Conservation (phyloP, 2,888 invertebrate genomes). For the Xestia sexstrigata region DNA sequence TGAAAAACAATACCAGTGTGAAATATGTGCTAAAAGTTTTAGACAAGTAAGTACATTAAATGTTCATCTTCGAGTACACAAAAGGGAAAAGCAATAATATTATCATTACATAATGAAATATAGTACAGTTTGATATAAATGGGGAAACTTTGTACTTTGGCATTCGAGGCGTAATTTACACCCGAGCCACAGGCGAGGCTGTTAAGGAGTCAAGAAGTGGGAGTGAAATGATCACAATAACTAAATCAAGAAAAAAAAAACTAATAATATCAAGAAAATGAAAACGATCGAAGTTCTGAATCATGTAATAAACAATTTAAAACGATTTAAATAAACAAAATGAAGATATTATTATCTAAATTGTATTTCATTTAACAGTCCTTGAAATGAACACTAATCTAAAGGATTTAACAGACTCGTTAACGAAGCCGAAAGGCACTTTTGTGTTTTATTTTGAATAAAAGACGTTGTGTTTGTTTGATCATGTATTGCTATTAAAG, state of each 20-base stretch:
- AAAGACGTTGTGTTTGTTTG: neutral
- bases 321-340: neutral
- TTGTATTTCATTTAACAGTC: neutral
- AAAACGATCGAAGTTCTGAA: neutral
- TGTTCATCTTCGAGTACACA: slow-evolving; percentile 25
- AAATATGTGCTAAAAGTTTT: slow-evolving; percentile 31
- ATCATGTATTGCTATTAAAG: slow-evolving; percentile 27
- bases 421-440: too few relatives aligned
- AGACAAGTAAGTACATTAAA: slow-evolving; percentile 22
- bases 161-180: too few relatives aligned
- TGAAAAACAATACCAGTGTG: slow-evolving; percentile 32
- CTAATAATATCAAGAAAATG: too few relatives aligned
- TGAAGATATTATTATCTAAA: neutral
- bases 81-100: slow-evolving; percentile 5
- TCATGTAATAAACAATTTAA: neutral
- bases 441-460: too few relatives aligned
- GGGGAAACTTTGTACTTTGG: too few relatives aligned
- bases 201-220: too few relatives aligned
- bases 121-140: too few relatives aligned
- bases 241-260: too few relatives aligned
- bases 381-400: neutral
- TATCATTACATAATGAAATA: too few relatives aligned
- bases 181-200: too few relatives aligned
- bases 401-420: too few relatives aligned
- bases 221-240: too few relatives aligned